Percentiles rank a stretch among this genome's conserved stretches.
Conservation (phyloP, 2,888 invertebrate genomes). For the Drosophila robusta region DNA sequence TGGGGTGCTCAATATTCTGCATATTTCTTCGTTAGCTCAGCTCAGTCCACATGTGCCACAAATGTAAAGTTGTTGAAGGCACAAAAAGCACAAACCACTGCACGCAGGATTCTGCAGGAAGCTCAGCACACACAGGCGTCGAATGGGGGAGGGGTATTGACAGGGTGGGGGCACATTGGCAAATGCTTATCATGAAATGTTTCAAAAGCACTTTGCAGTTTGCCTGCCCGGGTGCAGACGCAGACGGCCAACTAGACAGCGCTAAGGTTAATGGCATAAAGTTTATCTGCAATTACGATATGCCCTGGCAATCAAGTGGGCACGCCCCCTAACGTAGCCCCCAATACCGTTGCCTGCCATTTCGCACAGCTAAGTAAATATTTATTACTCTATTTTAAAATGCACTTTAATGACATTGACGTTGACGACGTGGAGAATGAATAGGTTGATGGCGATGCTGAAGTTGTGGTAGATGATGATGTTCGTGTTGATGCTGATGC, state of each 20-base stretch:
- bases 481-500: constrained; percentile 8
- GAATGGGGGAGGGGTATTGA: constrained; percentile 7
- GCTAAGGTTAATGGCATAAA: constrained; percentile 79
- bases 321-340: constrained; percentile 4
- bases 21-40: constrained; percentile 64
- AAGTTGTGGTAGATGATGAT: constrained; percentile 15
- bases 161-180: constrained; percentile 2
- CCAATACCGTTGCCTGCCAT: constrained; percentile 7
- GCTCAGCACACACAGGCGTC: background rate
- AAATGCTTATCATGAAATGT: constrained; percentile 67
- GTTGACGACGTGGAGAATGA: constrained; percentile 19
- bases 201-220: constrained; percentile 72
- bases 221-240: constrained; percentile 13
- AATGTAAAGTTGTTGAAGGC: constrained; percentile 56
- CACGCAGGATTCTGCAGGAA: background rate
- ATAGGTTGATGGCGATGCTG: constrained; percentile 18
- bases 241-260: constrained; percentile 53
- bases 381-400: constrained; percentile 74
- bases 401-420: constrained; percentile 65
- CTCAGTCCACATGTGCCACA: constrained; percentile 33
- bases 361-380: constrained; percentile 59
- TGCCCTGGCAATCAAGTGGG: constrained; percentile 57
- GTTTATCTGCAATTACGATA: constrained; percentile 81
- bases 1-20: constrained; percentile 36
- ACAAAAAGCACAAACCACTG: constrained; percentile 24